phyloP scores from a whole-genome alignment of 2,797 vertebrate species.

The Octomys mimax region DNA sequence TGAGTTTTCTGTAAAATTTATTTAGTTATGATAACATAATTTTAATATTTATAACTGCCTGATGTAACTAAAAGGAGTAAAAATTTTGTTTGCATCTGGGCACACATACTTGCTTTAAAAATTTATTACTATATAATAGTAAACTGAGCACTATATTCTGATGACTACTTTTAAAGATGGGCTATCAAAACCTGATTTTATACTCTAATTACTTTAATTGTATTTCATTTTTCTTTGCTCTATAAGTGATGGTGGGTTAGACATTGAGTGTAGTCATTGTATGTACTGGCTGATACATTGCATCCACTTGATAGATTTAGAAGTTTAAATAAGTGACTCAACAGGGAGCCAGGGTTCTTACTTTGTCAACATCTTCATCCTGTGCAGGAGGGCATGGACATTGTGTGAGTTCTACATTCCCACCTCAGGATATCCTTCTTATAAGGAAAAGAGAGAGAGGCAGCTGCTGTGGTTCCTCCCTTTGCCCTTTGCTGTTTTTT shows the following conservation, averaged over 20 bases:
- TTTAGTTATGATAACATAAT: background rate
- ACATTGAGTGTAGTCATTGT: background rate
- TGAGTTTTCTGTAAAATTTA: conserved; percentile 36
- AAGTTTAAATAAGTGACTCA: too few species aligned
- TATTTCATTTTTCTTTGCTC: conserved; percentile 14
- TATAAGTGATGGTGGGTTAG: background rate
- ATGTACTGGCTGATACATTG: too few species aligned
- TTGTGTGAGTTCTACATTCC: too few species aligned
- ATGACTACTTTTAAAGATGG: conserved; percentile 30
- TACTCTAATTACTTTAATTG: background rate
- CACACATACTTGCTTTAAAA: conserved; percentile 10
- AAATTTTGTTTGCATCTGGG: background rate
- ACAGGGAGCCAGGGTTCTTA: too few species aligned
- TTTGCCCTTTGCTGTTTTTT: too few species aligned
- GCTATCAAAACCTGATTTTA: background rate
- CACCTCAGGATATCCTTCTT: too few species aligned
- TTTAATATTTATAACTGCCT: background rate
- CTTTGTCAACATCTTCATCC: too few species aligned
- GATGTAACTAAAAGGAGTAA: background rate
- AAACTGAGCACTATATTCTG: background rate
- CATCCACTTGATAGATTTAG: too few species aligned
- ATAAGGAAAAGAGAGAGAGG: too few species aligned
- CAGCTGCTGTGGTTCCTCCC: too few species aligned
- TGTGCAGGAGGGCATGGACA: too few species aligned
- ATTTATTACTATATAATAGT: background rate